Conservation (phyloP, 2,888 invertebrate species). For the Dascillus cervinus region DNA sequence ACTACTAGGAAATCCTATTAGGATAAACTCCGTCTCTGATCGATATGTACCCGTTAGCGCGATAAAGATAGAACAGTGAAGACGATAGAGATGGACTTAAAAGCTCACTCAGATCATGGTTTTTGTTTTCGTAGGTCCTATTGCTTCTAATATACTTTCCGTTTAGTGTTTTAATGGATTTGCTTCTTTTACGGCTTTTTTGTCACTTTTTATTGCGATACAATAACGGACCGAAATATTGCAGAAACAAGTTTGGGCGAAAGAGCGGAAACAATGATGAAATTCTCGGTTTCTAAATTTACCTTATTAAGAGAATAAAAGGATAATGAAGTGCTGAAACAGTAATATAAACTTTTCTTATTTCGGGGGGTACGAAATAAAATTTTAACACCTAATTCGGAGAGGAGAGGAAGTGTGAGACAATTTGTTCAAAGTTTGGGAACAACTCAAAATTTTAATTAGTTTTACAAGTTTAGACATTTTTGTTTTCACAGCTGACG, state of each 20-base stretch:
- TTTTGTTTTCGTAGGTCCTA: no score
- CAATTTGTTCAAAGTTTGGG: constrained; percentile 28
- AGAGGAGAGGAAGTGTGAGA: no score
- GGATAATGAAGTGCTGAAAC: constrained; percentile 36
- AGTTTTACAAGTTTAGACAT: constrained; percentile 26
- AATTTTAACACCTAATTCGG: constrained; percentile 37
- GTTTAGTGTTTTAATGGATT: no score
- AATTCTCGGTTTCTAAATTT: constrained; percentile 18
- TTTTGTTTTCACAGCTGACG: constrained; percentile 27
- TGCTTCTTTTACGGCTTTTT: no score
- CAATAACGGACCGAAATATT: no score
- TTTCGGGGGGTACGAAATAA: constrained; percentile 34
- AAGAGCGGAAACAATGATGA: not conserved
- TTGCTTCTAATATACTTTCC: no score
- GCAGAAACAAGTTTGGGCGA: no score
- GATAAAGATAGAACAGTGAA: constrained; percentile 27
- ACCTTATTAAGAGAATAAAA: constrained; percentile 31
- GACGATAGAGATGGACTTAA: constrained; percentile 24
- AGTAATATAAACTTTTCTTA: constrained; percentile 42
- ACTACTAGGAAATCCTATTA: constrained; percentile 48
- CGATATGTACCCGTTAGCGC: constrained; percentile 32
- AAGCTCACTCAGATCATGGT: no score
- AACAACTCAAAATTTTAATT: constrained; percentile 26
- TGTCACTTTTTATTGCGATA: no score
- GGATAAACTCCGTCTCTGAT: constrained; percentile 44